Conservation (phyloP, 2,797 vertebrate genomes). For the Acanthiza pusilla region DNA sequence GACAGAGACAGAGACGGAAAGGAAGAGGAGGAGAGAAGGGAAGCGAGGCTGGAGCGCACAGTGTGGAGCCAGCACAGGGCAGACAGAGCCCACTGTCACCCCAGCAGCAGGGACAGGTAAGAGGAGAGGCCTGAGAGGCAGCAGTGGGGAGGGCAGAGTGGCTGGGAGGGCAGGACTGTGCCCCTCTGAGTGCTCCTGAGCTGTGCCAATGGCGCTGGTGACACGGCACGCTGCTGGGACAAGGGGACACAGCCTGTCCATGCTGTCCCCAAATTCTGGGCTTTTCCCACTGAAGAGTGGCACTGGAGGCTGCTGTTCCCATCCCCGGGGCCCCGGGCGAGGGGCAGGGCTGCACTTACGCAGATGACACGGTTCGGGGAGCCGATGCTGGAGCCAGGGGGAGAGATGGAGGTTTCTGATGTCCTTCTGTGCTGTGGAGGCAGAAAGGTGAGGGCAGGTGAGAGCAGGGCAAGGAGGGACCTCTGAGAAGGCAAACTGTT, state of each 20-base stretch:
- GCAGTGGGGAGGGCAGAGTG: not conserved
- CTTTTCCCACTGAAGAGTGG: not conserved
- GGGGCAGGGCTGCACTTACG: conserved; percentile 78
- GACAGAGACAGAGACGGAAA: conserved; percentile 73
- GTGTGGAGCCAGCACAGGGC: not conserved
- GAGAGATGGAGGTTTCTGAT: conserved; percentile 95
- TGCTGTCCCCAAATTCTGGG: not conserved
- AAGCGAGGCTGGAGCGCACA: not conserved
- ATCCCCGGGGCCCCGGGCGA: not conserved
- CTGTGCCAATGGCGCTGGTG: not conserved
- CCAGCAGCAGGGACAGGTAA: not conserved
- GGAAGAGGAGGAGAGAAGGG: conserved; percentile 43
- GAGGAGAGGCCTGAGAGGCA: not conserved
- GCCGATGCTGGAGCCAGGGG: conserved; percentile 94
- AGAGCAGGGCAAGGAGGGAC: not conserved
- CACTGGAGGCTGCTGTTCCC: not conserved
- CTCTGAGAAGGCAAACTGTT: not conserved
- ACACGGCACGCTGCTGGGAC: not conserved
- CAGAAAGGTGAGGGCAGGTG: conserved; percentile 12
- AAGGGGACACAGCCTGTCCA: accelerated
- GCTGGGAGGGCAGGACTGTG: not conserved
- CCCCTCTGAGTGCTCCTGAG: not conserved
- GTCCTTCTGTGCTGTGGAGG: conserved; percentile 89
- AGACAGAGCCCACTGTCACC: not conserved
- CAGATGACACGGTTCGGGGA: conserved; percentile 96